Evolutionary conservation across 2,888 invertebrate genomes (phyloP).

Genomic region (Euproctis similis): DNA sequence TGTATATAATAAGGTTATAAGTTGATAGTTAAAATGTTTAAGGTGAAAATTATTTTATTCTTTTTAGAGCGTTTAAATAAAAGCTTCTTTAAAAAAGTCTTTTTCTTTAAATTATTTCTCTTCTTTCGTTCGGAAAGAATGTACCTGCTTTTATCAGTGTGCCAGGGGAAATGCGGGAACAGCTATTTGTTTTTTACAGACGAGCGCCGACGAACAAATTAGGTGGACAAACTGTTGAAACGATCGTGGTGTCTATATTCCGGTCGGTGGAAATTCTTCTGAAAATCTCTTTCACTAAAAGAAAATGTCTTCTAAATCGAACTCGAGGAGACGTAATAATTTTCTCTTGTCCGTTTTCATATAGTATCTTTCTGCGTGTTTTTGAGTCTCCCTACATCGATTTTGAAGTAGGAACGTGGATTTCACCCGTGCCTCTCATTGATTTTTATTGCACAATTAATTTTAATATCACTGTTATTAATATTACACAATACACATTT

Average conservation of each 20-base stretch:
- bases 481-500: too few species aligned
- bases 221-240: conserved; percentile 74
- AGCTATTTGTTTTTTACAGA: conserved; percentile 74
- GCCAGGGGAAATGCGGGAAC: conserved; percentile 57
- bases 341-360: conserved; percentile 51
- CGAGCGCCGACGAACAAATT: conserved; percentile 72
- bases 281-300: conserved; percentile 51
- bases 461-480: too few species aligned
- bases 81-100: too few species aligned
- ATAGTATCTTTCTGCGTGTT: conserved; percentile 49
- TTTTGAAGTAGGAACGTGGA: too few species aligned
- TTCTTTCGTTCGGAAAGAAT: conserved; percentile 46
- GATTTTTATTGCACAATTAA: too few species aligned
- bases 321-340: conserved; percentile 60
- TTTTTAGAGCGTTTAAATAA: too few species aligned
- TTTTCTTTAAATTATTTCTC: too few species aligned
- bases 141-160: conserved; percentile 56
- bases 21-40: too few species aligned
- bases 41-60: too few species aligned
- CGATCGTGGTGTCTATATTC: conserved; percentile 71
- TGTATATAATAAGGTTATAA: too few species aligned
- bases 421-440: too few species aligned
- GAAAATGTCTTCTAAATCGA: conserved; percentile 54
- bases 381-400: conserved; percentile 43
- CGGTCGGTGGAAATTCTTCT: conserved; percentile 61